Percentiles rank a stretch among this genome's conserved stretches.
phyloP scores from a whole-genome alignment of 1,140 invertebrate genomes.

The Drosophila novamexicana region DNA sequence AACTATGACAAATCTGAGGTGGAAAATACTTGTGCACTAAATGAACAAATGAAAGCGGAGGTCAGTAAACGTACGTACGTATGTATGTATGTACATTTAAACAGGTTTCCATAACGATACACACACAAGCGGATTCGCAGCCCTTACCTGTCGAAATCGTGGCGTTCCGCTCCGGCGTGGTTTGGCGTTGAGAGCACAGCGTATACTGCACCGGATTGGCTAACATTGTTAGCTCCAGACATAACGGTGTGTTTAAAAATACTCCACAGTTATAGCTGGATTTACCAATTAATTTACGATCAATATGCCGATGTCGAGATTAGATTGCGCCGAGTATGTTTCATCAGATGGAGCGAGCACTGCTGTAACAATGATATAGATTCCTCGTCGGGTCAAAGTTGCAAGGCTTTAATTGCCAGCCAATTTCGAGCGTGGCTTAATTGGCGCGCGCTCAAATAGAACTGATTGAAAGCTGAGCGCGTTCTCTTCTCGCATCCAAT shows the following conservation, averaged over 20 bases:
- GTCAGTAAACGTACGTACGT: background rate
- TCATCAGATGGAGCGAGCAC: background rate
- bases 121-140: background rate
- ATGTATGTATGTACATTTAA: background rate
- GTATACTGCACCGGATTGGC: slow-evolving; percentile 60
- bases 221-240: slow-evolving; percentile 22
- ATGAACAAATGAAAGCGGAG: background rate
- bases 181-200: slow-evolving; percentile 65
- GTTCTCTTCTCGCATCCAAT: slow-evolving; percentile 2
- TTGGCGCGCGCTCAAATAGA: slow-evolving; percentile 38
- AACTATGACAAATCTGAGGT: background rate
- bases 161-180: slow-evolving; percentile 38
- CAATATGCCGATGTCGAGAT: slow-evolving; percentile 55
- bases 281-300: slow-evolving; percentile 69
- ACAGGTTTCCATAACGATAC: slow-evolving; percentile 21
- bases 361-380: slow-evolving; percentile 36
- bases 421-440: slow-evolving; percentile 51
- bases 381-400: background rate
- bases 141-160: slow-evolving; percentile 55
- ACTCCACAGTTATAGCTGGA: slow-evolving; percentile 22
- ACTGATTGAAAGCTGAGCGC: slow-evolving; percentile 35
- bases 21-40: background rate
- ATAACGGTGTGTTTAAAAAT: slow-evolving; percentile 18
- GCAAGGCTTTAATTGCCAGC: slow-evolving; percentile 26
- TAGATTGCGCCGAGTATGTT: slow-evolving; percentile 45